Evolutionary conservation across 2,888 invertebrate species (phyloP).

Genomic region (Cephus sareptanus): DNA sequence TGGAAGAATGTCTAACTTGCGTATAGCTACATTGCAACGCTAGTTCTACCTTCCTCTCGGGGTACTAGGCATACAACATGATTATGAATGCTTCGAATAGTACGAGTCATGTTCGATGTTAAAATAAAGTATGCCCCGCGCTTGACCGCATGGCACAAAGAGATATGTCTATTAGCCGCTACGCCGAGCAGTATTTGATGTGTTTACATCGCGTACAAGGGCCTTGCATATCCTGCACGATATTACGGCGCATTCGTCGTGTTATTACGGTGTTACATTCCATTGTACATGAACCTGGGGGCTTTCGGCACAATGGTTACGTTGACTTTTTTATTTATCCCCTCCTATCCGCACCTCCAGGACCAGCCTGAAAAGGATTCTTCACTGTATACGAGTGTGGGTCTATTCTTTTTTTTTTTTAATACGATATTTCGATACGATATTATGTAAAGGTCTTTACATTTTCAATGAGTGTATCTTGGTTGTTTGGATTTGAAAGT

Average conservation of each 20-base stretch:
- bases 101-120: slow-evolving; percentile 26
- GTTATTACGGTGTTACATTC: slow-evolving; percentile 51
- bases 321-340: slow-evolving; percentile 14
- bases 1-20: background rate
- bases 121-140: slow-evolving; percentile 5
- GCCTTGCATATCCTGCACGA: slow-evolving; percentile 29
- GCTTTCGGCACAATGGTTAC: slow-evolving; percentile 35
- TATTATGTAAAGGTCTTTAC: background rate
- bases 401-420: background rate
- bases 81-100: slow-evolving; percentile 29
- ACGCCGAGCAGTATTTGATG: slow-evolving; percentile 22
- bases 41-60: slow-evolving; percentile 13
- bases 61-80: background rate
- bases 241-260: slow-evolving; percentile 40
- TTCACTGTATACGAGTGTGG: background rate
- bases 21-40: slow-evolving; percentile 7
- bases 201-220: slow-evolving; percentile 28
- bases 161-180: slow-evolving; percentile 36
- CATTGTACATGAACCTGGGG: slow-evolving; percentile 38
- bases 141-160: slow-evolving; percentile 20
- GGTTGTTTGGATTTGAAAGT: background rate
- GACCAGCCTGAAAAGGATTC: background rate
- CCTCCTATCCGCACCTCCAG: background rate
- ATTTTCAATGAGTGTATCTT: background rate
- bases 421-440: background rate